Base-by-base conservation (phyloP, 2,797 vertebrate species). In the Botia almorhae region DNA sequence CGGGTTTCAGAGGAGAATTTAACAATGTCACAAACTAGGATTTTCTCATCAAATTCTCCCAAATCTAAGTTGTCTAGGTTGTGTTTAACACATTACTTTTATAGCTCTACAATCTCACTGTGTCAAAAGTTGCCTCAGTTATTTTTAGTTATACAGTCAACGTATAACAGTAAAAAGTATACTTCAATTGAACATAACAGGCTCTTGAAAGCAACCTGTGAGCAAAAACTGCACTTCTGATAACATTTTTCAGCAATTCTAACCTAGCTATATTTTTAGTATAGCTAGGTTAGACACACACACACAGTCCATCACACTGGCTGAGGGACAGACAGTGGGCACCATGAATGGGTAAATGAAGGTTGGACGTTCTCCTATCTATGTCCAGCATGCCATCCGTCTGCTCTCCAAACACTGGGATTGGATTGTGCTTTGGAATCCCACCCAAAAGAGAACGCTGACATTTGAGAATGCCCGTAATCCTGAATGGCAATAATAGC, bases 281-380 rank as follows among this genome's bases (percentile, higher is more conserved):
- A 39, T 11, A 71, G 68, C 68, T 71, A 64, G 43, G 29, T 58
- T 46, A 55, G 29, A 74, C 21, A 72, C 50, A 72, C 36, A 56
- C 36, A 56, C 36, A 58, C 67, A 50, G 67, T 39, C 51, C 75
- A 76, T 76, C 50, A 73, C 63, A 23, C 12, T 70, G 76, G 75
- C 65, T 21, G 12, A 63, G 10, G 23, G 50, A 19, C 68, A 69
- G 69, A 43, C 70, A 78, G 70, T n/a, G 48, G 73, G 63, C n/a
- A 67, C 55, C 64, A 53, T 53, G 23, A 69, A 74, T 69, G 71
- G 23, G 50, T 69, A 58, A 76, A 68, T 74, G 65, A 50, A 53
- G 23, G 74, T 26, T 86, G 85, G 74, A 75, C 26, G 10, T 43
- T 69, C 67, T 83, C 75, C 73, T 84, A 77, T 84, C 82, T 84